Evolutionary conservation across 2,888 invertebrate species (phyloP).

Genomic region (Cantharis nigra): DNA sequence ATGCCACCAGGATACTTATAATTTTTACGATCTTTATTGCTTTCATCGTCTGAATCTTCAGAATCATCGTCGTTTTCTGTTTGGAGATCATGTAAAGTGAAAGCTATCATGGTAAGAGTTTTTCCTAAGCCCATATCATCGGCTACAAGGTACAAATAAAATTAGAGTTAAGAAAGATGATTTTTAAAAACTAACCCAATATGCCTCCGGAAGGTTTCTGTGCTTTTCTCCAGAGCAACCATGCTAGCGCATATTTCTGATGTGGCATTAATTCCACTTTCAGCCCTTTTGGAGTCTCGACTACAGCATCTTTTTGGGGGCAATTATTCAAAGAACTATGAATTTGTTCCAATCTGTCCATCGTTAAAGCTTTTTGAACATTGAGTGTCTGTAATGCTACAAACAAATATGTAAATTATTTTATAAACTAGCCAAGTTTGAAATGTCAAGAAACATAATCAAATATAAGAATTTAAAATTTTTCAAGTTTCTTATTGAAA

Average conservation of each 20-base stretch:
- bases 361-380: slow-evolving; percentile 69
- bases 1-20: slow-evolving; percentile 65
- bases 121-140: slow-evolving; percentile 86
- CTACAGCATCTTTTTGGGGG: slow-evolving; percentile 65
- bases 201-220: slow-evolving; percentile 87
- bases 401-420: slow-evolving; percentile 21
- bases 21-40: slow-evolving; percentile 27
- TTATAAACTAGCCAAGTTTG: too few species aligned
- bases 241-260: slow-evolving; percentile 83
- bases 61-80: slow-evolving; percentile 46
- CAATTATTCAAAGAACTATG: slow-evolving; percentile 72
- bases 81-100: slow-evolving; percentile 66
- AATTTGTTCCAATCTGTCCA: slow-evolving; percentile 72
- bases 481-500: background rate
- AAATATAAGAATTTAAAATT: too few species aligned
- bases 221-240: slow-evolving; percentile 89
- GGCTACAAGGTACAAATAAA: slow-evolving; percentile 54
- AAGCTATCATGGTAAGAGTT: slow-evolving; percentile 80
- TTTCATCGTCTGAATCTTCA: slow-evolving; percentile 41
- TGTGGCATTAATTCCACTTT: slow-evolving; percentile 76
- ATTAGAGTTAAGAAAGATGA: background rate
- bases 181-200: slow-evolving; percentile 61
- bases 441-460: too few species aligned
- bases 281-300: slow-evolving; percentile 66
- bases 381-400: slow-evolving; percentile 71